Conservation (phyloP, 2,797 vertebrate genomes). For the Acomys russatus region DNA sequence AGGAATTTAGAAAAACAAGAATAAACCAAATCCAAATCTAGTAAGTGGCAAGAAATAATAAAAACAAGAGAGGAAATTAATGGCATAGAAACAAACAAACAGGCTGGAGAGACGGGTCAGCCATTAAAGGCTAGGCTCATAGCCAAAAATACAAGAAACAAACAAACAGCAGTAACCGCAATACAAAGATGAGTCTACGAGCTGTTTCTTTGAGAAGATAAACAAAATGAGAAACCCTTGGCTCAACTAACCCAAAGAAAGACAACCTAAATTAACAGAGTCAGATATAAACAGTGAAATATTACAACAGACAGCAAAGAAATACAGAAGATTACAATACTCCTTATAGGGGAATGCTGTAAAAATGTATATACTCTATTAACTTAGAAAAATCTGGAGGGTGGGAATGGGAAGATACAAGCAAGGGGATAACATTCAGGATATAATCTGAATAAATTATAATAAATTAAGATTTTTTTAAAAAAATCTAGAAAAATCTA, state of each 20-base stretch:
- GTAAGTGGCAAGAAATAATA: background rate
- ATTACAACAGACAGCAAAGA: background rate
- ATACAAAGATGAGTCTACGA: background rate
- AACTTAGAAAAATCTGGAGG: background rate
- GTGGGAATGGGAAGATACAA: too few relatives aligned
- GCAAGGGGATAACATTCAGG: too few relatives aligned
- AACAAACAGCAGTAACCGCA: background rate
- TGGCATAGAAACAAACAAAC: background rate
- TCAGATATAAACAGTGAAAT: background rate
- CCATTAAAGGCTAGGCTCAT: too few relatives aligned
- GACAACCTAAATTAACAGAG: background rate
- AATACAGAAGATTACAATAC: background rate
- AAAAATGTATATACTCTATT: background rate
- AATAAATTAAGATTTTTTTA: too few relatives aligned
- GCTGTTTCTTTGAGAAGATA: background rate
- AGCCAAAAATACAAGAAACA: too few relatives aligned
- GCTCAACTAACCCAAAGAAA: background rate
- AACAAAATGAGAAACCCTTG: background rate
- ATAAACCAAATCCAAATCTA: background rate
- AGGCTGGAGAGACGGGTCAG: background rate
- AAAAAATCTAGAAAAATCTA: background rate
- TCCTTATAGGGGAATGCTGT: background rate
- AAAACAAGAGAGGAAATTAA: background rate
- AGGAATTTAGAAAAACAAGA: too few relatives aligned
- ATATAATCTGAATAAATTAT: too few relatives aligned